Base-by-base conservation (phyloP, 2,113 vertebrate species). In the Gopherus evgoodei region DNA sequence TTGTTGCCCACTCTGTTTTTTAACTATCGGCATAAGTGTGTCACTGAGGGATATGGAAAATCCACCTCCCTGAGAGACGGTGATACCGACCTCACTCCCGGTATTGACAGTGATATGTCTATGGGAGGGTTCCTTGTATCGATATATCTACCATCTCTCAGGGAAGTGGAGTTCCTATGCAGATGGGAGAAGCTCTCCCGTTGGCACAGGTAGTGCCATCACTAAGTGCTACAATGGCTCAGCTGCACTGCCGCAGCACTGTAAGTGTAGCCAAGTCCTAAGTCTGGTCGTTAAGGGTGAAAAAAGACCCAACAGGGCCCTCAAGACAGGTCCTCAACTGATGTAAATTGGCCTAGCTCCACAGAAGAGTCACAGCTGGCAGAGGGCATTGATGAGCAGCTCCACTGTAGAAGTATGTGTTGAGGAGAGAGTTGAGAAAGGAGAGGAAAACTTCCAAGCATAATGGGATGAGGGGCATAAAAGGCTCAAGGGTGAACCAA, bases 371-470 rank as follows among this genome's bases (percentile, higher is more conserved):
- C 76, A 69, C 8, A 2, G 35, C 14, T 86, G 49, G 3, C 54
- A 81, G 27, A 42, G 5, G 24, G 2, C 3, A 59, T 53, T 0
- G 5, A 16, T 76, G 14, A 88, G 92, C 91, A 16, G 24, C 11
- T 62, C 83, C 49, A 14, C 4, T 79, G 44, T 65, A 84, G 9
- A 11, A 24, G 1, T 24, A 0, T 1, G 2, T n/a, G 6, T 1
- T 35, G 4, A 42, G 8, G 56, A 80, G 21, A 86, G 50, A 72
- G 42, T 8, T 5, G 2, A 49, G 75, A 25, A 44, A 57, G 42
- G 11, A 5, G 11, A 78, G 2, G 1, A n/a, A n/a, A 65, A 19
- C 31, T n/a, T 17, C 35, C 31, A 65, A 35, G 2, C 35, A 17
- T 9, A n/a, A n/a, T 17, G 62, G 16, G 14, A 65, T 35, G 6